A percentile compares a stretch with the other conserved stretches of the same genome.
Conservation (phyloP, 2,113 vertebrate genomes). For the Festucalex cinctus region DNA sequence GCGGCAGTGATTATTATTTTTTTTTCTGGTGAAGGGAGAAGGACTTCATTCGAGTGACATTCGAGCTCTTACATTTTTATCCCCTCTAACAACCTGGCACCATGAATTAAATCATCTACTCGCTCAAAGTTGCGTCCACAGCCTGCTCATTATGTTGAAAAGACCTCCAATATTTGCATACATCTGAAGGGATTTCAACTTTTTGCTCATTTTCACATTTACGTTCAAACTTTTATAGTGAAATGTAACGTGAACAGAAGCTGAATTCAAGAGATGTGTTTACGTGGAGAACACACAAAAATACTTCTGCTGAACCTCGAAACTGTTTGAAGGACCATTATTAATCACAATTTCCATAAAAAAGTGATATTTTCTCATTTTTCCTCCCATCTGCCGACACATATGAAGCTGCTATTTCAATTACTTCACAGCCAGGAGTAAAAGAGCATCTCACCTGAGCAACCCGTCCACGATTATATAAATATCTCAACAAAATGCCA, state of each 20-base stretch:
- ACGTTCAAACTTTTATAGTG: neutral
- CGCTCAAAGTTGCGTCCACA: neutral
- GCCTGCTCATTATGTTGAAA: neutral
- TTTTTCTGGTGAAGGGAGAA: neutral
- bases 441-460: conserved; percentile 82
- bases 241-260: neutral
- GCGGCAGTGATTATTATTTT: neutral
- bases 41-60: neutral
- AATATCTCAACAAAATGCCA: conserved; percentile 82
- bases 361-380: neutral
- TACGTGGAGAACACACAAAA: neutral
- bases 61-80: conserved; percentile 9
- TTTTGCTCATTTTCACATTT: neutral
- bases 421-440: neutral
- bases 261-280: neutral
- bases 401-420: neutral
- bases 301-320: neutral
- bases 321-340: neutral
- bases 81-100: conserved; percentile 12
- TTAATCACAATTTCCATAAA: neutral
- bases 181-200: neutral
- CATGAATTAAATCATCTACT: neutral
- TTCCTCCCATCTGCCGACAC: neutral
- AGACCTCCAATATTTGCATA: neutral
- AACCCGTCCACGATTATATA: conserved; percentile 82